Evolutionary conservation across 2,113 vertebrate genomes (phyloP).

Genomic region (Hemichromis elongatus): DNA sequence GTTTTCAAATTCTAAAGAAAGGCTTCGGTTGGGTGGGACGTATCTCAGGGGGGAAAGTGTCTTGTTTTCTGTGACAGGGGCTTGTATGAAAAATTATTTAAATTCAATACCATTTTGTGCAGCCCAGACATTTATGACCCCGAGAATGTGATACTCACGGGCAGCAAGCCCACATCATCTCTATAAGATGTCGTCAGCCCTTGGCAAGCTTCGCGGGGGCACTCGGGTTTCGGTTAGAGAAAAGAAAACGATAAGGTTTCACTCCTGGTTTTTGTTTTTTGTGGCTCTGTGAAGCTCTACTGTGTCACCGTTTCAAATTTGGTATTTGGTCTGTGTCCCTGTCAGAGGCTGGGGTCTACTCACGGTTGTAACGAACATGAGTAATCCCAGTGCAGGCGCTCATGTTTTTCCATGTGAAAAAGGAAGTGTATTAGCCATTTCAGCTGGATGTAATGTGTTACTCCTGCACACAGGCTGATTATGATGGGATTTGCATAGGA

Average conservation of each 20-base stretch:
- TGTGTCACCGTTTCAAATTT: slow-evolving; percentile 52
- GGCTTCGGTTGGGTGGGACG: neutral
- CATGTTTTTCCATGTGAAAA: neutral
- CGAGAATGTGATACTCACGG: slow-evolving; percentile 17
- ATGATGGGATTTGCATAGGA: slow-evolving; percentile 2
- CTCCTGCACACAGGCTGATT: neutral
- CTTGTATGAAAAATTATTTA: slow-evolving; percentile 16
- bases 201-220: slow-evolving; percentile 6
- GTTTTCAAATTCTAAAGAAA: slow-evolving; percentile 10
- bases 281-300: neutral
- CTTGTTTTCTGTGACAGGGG: slow-evolving; percentile 19
- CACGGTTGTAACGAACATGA: neutral
- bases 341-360: neutral
- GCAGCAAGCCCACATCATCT: slow-evolving; percentile 1
- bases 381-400: neutral
- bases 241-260: slow-evolving; percentile 48
- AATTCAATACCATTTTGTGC: slow-evolving; percentile 24
- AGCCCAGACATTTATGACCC: slow-evolving; percentile 1
- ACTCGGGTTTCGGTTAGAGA: slow-evolving; percentile 31
- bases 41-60: neutral
- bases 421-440: slow-evolving; percentile 18
- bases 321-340: slow-evolving; percentile 14
- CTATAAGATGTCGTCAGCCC: slow-evolving; percentile 31
- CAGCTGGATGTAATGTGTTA: neutral
- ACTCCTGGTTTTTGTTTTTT: neutral